Percentiles rank a stretch among this genome's conserved stretches.
These are phyloP conservation scores for Carassius carassius DNA, from an alignment of 2,113 vertebrate genomes.

Conservation along the genomic window DNA sequence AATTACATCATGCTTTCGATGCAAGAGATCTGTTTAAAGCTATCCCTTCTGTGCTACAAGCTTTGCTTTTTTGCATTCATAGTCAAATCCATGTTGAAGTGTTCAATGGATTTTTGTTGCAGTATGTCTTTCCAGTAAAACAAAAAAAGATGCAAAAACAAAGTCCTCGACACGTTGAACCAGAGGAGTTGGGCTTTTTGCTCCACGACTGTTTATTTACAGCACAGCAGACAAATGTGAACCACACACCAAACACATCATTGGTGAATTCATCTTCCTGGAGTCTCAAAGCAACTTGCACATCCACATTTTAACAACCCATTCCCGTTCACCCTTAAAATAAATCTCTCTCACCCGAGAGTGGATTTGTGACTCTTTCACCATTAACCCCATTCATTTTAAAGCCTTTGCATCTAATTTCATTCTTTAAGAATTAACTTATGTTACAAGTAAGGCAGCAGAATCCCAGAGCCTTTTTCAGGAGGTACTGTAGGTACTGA, in stretches of 20 bases:
- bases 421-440: constrained; percentile 10
- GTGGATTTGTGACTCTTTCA: no score
- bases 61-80: constrained; percentile 43
- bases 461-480: constrained; percentile 40
- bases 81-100: constrained; percentile 1
- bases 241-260: constrained; percentile 44
- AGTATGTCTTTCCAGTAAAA: not conserved
- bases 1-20: not conserved
- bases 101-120: constrained; percentile 3
- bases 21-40: constrained; percentile 23
- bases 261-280: constrained; percentile 35
- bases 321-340: no score
- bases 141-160: constrained; percentile 1
- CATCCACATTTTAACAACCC: no score
- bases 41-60: constrained; percentile 52
- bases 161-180: constrained; percentile 46
- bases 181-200: constrained; percentile 6
- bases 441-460: constrained; percentile 51
- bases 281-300: no score
- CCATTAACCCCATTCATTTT: no score
- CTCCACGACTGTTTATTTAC: constrained; percentile 56
- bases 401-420: constrained; percentile 3
- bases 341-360: no score
- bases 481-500: constrained; percentile 37
- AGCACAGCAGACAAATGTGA: constrained; percentile 54